Conservation (phyloP, 2,888 invertebrate species). For the Cheilosia soror region DNA sequence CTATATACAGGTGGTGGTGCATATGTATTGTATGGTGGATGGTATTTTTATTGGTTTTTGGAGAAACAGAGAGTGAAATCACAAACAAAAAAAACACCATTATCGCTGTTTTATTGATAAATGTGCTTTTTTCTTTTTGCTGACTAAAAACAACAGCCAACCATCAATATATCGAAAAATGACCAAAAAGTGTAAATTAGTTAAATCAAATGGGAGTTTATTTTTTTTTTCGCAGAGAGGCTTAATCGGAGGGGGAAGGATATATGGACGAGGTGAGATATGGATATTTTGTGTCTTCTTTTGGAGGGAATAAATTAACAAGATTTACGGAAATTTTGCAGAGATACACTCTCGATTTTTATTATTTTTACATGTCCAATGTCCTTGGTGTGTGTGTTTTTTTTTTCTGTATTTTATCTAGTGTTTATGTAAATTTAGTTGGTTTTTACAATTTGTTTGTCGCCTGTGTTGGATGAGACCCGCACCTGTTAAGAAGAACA, state of each 20-base stretch:
- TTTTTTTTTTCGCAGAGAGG: neutral
- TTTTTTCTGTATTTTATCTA: constrained; percentile 19
- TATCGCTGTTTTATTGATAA: constrained; percentile 67
- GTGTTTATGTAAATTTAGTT: constrained; percentile 54
- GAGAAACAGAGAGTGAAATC: constrained; percentile 74
- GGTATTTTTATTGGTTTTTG: constrained; percentile 59
- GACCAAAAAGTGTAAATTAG: constrained; percentile 74
- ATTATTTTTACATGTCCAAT: constrained; percentile 31
- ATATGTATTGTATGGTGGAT: constrained; percentile 38
- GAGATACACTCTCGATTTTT: constrained; percentile 9
- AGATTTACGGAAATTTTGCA: constrained; percentile 69
- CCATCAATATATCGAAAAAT: constrained; percentile 72
- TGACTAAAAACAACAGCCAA: constrained; percentile 59
- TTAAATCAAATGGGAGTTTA: constrained; percentile 36
- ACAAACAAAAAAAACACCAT: constrained; percentile 64
- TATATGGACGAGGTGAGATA: constrained; percentile 26
- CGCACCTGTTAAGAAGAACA: constrained; percentile 35
- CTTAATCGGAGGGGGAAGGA: constrained; percentile 7
- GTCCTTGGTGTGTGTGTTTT: constrained; percentile 53
- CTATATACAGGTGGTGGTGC: neutral
- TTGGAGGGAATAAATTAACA: constrained; percentile 63
- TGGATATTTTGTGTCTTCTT: constrained; percentile 26
- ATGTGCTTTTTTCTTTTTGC: constrained; percentile 30
- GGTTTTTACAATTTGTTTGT: constrained; percentile 56
- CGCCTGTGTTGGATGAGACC: neutral